Percentiles rank a stretch among this genome's conserved stretches.
Evolutionary conservation across 2,797 vertebrate species (phyloP).

Genomic region (Scleropages formosus): DNA sequence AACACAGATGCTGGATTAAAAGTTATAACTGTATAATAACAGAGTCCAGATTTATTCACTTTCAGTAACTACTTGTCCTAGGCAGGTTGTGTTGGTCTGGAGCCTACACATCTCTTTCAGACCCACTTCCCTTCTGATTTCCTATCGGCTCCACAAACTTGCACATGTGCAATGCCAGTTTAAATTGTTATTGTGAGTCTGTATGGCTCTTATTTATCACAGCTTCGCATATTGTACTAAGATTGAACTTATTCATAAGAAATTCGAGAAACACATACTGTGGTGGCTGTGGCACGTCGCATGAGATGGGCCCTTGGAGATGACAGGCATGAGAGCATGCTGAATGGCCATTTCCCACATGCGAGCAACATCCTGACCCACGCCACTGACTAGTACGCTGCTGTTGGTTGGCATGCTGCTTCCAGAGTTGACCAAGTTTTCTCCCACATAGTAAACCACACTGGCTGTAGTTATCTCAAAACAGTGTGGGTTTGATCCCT

Average conservation of each 20-base stretch:
- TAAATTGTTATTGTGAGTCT: not conserved
- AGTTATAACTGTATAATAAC: too few species aligned
- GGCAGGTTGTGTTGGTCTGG: too few species aligned
- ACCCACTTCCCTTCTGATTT: too few species aligned
- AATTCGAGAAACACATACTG: conserved; percentile 69
- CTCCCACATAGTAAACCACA: conserved; percentile 88
- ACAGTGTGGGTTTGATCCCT: conserved; percentile 84
- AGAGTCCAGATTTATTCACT: too few species aligned
- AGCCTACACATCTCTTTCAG: too few species aligned
- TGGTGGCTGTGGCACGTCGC: conserved; percentile 74
- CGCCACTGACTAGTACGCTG: conserved; percentile 77
- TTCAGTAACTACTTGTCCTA: too few species aligned
- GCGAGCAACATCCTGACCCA: conserved; percentile 82
- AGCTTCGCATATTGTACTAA: not conserved
- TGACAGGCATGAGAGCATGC: conserved; percentile 92
- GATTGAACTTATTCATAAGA: not conserved
- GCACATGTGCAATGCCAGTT: not conserved
- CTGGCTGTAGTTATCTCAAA: conserved; percentile 90
- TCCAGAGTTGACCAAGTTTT: conserved; percentile 70
- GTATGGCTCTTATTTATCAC: not conserved
- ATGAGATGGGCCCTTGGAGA: conserved; percentile 80
- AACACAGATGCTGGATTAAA: too few species aligned
- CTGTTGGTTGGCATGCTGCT: conserved; percentile 60
- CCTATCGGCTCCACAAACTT: too few species aligned
- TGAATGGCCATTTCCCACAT: conserved; percentile 97